A percentile compares a stretch with the other conserved stretches of the same genome.
Conservation (phyloP, 2,113 vertebrate genomes). For the Pachycephala philippinensis region DNA sequence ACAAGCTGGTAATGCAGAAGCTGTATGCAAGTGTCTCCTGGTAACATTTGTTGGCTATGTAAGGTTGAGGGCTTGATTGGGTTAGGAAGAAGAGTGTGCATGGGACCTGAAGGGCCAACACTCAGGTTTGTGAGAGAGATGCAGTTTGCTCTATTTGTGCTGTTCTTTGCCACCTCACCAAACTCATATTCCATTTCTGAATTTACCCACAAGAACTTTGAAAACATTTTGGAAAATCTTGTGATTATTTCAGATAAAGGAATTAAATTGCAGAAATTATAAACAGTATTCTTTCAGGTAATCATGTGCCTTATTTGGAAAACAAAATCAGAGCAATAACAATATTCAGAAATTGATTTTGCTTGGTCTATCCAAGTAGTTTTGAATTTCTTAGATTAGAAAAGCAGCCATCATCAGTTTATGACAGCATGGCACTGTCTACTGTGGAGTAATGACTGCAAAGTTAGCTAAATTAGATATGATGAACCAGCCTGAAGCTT, state of each 20-base stretch:
- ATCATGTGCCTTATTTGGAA: neutral
- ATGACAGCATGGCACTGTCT: neutral
- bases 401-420: neutral
- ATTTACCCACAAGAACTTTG: neutral
- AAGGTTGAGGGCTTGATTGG: neutral
- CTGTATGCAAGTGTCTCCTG: neutral
- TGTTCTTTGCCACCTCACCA: neutral
- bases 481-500: neutral
- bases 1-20: neutral
- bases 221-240: neutral
- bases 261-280: neutral
- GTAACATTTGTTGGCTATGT: neutral
- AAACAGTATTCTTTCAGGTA: neutral
- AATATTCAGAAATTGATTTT: neutral
- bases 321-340: neutral
- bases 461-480: neutral
- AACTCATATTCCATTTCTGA: neutral
- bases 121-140: neutral
- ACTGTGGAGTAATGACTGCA: neutral
- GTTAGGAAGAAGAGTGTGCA: neutral
- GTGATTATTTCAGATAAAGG: neutral
- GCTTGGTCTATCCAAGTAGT: neutral
- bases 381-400: neutral
- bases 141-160: neutral
- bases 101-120: neutral